Conservation (phyloP, 2,797 vertebrate genomes). For the Hapalemur alaotrensis region DNA sequence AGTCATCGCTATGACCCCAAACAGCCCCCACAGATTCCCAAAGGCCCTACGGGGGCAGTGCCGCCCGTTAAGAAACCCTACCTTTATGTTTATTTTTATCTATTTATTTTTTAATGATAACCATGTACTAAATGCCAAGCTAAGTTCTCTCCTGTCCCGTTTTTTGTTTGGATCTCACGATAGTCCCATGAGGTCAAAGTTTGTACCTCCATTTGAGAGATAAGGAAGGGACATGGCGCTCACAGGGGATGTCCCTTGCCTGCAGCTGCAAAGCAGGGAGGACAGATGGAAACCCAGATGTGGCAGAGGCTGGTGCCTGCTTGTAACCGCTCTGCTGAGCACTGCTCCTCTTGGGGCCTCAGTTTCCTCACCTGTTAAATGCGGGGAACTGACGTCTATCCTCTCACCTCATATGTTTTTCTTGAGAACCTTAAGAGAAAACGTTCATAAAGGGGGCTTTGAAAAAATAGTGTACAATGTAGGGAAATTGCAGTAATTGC, state of each 20-base stretch:
- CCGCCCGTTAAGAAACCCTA: accelerated
- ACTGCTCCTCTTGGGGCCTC: neutral
- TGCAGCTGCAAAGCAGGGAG: neutral
- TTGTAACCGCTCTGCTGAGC: neutral
- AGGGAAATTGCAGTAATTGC: neutral
- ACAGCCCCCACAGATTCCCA: neutral
- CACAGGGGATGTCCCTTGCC: neutral
- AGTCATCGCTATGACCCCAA: neutral
- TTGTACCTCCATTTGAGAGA: neutral
- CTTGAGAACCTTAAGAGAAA: neutral
- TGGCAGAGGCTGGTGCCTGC: neutral
- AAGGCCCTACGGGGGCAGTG: neutral
- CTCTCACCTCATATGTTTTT: neutral
- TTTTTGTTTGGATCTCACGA: accelerated
- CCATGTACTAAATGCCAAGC: accelerated
- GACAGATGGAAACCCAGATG: neutral
- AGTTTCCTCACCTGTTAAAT: neutral
- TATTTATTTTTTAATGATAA: neutral
- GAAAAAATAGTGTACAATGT: neutral
- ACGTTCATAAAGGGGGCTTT: neutral
- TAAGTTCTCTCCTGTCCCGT: neutral
- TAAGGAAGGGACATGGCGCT: neutral
- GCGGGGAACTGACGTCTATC: accelerated
- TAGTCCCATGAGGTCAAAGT: neutral
- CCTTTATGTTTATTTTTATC: neutral